Base-by-base conservation (phyloP, 2,888 invertebrate species). In the Megalurothrips usitatus region DNA sequence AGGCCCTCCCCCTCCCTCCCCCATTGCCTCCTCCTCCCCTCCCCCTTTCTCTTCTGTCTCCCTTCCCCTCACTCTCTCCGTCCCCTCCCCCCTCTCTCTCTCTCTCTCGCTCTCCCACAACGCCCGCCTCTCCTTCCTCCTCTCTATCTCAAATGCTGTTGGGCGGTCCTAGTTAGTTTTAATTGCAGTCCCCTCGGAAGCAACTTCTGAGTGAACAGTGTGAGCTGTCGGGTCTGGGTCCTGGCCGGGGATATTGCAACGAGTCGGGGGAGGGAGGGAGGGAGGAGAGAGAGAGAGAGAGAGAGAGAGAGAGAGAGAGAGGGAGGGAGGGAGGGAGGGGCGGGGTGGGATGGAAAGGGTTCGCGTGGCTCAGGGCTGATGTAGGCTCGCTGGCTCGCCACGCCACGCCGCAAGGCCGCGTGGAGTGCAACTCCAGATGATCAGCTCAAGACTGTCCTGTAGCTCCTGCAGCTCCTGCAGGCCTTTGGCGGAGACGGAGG, bases 161-260 rank as follows among this genome's bases (percentile, higher is more conserved):
- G 68, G 68, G 58, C n/a, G 68, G 68, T 75, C 68, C 68, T 75
- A 75, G 68, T 75, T 75, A 75, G 68, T 75, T 75, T 75, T 75
- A 75, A 75, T 75, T 75, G 68, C 68, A 75, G 68, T 75, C 68
- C 68, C 68, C 68, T 75, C 26, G 68, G 68, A 75, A 75, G 68
- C 68, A 75, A 75, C 68, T 75, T 75, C 68, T 75, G 68, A 75
- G 68, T 75, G 68, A 75, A 75, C 68, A 75, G 68, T 75, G 68
- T 75, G 68, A 75, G 68, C 68, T 75, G 68, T 75, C 68, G 68
- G 68, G 23, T 23, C 68, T 23, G 68, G 68, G 26, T 75, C 23
- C 68, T 75, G 68, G 68, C 68, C 23, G 68, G 68, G 68, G 68
- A 75, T 75, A 75, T 75, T 75, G 68, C 68, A 23, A 58, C 17